Base-by-base conservation (phyloP, 2,113 vertebrate species). In the Dryoscopus gambensis region DNA sequence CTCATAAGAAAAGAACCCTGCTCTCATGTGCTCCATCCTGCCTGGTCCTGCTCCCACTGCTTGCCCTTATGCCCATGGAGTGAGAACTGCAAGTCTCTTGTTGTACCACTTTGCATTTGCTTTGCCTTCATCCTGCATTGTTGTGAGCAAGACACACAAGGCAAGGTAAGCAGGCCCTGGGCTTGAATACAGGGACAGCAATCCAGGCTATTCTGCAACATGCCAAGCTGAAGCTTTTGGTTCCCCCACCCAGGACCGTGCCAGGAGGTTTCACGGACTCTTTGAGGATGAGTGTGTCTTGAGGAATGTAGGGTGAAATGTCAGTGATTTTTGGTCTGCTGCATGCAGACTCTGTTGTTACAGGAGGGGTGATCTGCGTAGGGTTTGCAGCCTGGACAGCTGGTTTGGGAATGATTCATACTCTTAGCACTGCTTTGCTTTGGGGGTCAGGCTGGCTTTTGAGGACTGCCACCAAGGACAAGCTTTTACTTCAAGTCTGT, bases 261-360 rank as follows among this genome's bases (percentile, higher is more conserved):
- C 68, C 89, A 89, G n/a, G 49, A 95, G 35, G 60, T 81, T 93
- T 92, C 83, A 90, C 35, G 84, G 42, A 75, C 50, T 62, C 55
- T 15, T 3, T 0, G 2, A 87, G 79, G 68, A 86, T 89, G 92
- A 95, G 53, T 88, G 47, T 87, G 93, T 93, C 86, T 70, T 87
- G 73, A 95, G 88, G 95, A 96, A 95, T 92, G 90, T 70, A 75
- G 78, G 50, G 33, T 28, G 6, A 95, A 70, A 30, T 7, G 31
- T 44, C 1, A 4, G 87, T 49, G 65, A 89, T 35, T 78, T 93
- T 52, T 64, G 84, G 47, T 64, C 64, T 75, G 83, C 69, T 93
- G 33, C 70, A 42, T 20, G 46, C 60, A 68, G 50, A 31, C 64
- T 63, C n/a, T 12, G 15, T 84, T 77, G 63, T 73, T 79, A 64